Evolutionary conservation across 2,888 invertebrate species (phyloP).

Genomic region (Platycheirus albimanus): DNA sequence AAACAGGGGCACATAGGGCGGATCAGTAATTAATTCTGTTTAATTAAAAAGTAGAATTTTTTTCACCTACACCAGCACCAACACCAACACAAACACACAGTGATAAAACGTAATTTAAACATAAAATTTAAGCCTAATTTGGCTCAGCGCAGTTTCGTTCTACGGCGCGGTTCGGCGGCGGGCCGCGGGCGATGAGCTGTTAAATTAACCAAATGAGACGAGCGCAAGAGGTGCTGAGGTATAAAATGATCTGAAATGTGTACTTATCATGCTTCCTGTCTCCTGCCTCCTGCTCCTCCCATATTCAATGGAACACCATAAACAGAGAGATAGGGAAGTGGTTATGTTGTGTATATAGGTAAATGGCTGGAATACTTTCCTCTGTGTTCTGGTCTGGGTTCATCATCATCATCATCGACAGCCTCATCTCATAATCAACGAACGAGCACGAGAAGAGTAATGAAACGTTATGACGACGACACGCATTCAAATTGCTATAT

Average conservation of each 20-base stretch:
- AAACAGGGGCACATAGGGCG: conserved; percentile 36
- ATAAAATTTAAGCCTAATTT: conserved; percentile 67
- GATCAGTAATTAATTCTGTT: conserved; percentile 64
- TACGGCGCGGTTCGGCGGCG: too few species aligned
- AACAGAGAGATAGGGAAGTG: background rate
- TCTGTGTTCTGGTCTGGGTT: conserved; percentile 1
- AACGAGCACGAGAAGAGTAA: conserved; percentile 52
- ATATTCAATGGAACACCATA: background rate
- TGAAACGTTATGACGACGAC: conserved; percentile 64
- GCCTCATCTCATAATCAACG: background rate
- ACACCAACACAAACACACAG: background rate
- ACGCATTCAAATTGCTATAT: conserved; percentile 52
- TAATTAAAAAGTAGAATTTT: conserved; percentile 51
- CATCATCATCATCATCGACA: conserved; percentile 5
- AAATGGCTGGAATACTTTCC: background rate
- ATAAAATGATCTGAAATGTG: conserved; percentile 49
- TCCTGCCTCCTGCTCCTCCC: too few species aligned
- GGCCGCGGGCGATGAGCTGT: conserved; percentile 51
- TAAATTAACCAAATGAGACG: conserved; percentile 71
- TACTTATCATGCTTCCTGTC: background rate
- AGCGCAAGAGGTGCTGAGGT: conserved; percentile 55
- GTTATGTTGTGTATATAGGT: conserved; percentile 18
- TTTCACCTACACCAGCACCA: conserved; percentile 26
- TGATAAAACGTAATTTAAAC: conserved; percentile 30
- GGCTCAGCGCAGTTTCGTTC: conserved; percentile 7